A percentile compares a stretch with the other conserved stretches of the same genome.
phyloP scores from a whole-genome alignment of 2,797 vertebrate genomes.

The Enteromius argenteus region DNA sequence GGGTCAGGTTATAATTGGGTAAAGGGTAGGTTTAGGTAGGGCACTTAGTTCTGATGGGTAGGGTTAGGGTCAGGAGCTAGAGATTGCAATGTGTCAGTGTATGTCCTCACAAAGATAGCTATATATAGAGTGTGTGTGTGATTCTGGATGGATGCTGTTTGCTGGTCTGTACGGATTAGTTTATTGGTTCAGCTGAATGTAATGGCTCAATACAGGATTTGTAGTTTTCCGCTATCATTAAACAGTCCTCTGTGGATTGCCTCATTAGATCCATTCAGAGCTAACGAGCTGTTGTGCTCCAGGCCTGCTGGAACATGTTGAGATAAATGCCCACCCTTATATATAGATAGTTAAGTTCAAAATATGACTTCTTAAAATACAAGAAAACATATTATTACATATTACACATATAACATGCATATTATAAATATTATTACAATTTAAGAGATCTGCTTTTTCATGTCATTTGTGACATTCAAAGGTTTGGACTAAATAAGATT shows the following conservation, averaged over 20 bases:
- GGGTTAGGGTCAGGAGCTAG: no score
- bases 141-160: neutral
- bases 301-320: neutral
- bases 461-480: neutral
- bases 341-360: neutral
- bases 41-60: no score
- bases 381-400: neutral
- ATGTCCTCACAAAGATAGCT: no score
- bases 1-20: no score
- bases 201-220: neutral
- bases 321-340: neutral
- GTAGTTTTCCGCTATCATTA: neutral
- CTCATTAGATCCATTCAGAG: neutral
- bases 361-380: neutral
- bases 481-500: neutral
- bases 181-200: neutral
- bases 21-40: no score
- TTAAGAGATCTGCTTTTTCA: neutral
- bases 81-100: no score
- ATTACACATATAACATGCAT: neutral
- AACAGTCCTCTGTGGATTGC: neutral
- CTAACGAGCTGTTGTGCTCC: neutral
- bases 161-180: neutral
- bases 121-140: no score
- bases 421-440: neutral